A percentile compares a stretch with the other conserved stretches of the same genome.
Conservation (phyloP, 2,113 vertebrate genomes). For the Lepus timidus region DNA sequence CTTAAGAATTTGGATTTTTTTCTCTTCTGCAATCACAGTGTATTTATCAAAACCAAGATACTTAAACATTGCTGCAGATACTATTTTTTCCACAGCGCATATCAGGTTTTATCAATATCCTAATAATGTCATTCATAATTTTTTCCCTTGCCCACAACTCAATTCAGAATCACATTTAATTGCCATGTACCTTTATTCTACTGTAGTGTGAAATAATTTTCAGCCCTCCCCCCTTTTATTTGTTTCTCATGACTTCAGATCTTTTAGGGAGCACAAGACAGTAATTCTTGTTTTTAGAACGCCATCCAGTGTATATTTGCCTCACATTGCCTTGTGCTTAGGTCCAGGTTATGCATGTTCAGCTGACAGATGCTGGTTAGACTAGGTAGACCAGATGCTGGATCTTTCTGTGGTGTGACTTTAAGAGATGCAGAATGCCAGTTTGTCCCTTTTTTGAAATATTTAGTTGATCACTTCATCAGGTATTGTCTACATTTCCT, state of each 20-base stretch:
- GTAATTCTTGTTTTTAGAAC: neutral
- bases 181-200: neutral
- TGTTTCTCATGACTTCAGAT: neutral
- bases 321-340: neutral
- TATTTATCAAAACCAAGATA: neutral
- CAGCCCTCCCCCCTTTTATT: neutral
- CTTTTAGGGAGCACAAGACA: neutral
- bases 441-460: neutral
- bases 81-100: neutral
- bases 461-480: neutral
- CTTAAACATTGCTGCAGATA: neutral
- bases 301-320: neutral
- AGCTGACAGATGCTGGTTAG: too few relatives aligned
- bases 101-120: neutral
- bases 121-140: neutral
- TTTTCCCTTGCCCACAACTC: neutral
- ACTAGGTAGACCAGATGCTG: accelerated
- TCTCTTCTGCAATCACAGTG: neutral
- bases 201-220: neutral
- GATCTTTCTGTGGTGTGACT: neutral
- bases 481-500: neutral
- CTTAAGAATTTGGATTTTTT: conserved; percentile 8
- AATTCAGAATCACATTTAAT: neutral
- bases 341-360: neutral
- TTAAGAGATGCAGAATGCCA: neutral